phyloP scores from a whole-genome alignment of 2,888 invertebrate genomes.

The Drosophila monieri region DNA sequence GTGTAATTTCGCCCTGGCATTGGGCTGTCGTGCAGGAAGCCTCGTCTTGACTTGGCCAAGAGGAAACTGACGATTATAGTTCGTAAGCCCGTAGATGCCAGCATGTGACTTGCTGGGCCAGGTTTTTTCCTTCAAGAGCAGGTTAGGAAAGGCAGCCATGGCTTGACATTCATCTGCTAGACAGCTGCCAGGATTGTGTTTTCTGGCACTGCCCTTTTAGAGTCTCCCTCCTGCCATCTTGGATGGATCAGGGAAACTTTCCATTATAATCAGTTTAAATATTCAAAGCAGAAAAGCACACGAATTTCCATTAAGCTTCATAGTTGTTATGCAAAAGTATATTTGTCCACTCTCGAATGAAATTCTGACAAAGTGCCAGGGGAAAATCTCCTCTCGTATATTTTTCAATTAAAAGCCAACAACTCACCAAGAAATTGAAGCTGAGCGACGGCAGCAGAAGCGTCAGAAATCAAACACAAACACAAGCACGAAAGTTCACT shows the following conservation, averaged over 20 bases:
- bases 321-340: background rate
- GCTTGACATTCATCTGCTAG: conserved; percentile 50
- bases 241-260: background rate
- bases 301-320: background rate
- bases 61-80: conserved; percentile 74
- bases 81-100: conserved; percentile 35
- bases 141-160: conserved; percentile 28
- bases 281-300: background rate
- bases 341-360: background rate
- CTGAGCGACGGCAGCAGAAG: conserved; percentile 7
- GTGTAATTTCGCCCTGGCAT: conserved; percentile 24
- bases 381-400: background rate
- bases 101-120: conserved; percentile 22
- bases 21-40: conserved; percentile 67
- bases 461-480: conserved; percentile 24
- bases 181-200: conserved; percentile 38
- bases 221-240: background rate
- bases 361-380: background rate
- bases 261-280: conserved; percentile 1
- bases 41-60: conserved; percentile 68
- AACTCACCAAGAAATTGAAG: conserved; percentile 34
- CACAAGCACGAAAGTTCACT: conserved; percentile 21
- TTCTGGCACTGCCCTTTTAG: background rate
- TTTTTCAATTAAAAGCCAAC: conserved; percentile 12
- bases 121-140: conserved; percentile 3